A percentile compares a stretch with the other conserved stretches of the same genome.
Conservation (phyloP, 2,888 invertebrate genomes). For the Pseudeuparius sepicola region DNA sequence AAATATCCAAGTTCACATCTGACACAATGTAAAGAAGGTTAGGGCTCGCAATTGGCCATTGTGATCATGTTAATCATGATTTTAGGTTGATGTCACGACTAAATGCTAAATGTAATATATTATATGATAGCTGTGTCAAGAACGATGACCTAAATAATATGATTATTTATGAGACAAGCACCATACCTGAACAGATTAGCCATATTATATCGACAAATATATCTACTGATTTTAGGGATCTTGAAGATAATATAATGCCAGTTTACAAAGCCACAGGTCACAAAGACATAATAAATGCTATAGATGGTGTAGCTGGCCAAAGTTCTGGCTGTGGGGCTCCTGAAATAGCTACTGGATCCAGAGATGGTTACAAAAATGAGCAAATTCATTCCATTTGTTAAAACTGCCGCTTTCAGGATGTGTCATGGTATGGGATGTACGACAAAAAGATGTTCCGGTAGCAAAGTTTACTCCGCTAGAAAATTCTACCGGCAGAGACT, state of each 20-base stretch:
- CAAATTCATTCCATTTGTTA: neutral
- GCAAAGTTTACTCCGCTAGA: conserved; percentile 74
- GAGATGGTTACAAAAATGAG: conserved; percentile 58
- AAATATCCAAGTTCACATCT: no score
- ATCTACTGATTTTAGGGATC: conserved; percentile 67
- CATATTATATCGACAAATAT: neutral
- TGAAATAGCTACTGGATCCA: conserved; percentile 87
- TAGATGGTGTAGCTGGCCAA: conserved; percentile 84
- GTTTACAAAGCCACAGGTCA: conserved; percentile 74
- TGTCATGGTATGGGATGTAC: conserved; percentile 92
- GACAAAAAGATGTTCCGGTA: conserved; percentile 82
- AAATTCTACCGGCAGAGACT: conserved; percentile 67
- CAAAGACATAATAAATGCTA: conserved; percentile 76
- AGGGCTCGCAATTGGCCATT: no score
- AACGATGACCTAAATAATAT: no score
- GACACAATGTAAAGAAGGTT: no score
- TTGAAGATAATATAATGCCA: conserved; percentile 62
- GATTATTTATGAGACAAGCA: conserved; percentile 8
- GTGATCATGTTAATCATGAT: no score
- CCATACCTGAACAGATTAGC: neutral
- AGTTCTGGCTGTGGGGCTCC: conserved; percentile 81
- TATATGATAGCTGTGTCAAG: conserved; percentile 14
- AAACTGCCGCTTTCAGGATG: conserved; percentile 50
- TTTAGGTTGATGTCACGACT: no score
- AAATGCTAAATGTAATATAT: no score